Evolutionary conservation across 2,113 vertebrate species (phyloP).

Genomic region (Camelus dromedarius): DNA sequence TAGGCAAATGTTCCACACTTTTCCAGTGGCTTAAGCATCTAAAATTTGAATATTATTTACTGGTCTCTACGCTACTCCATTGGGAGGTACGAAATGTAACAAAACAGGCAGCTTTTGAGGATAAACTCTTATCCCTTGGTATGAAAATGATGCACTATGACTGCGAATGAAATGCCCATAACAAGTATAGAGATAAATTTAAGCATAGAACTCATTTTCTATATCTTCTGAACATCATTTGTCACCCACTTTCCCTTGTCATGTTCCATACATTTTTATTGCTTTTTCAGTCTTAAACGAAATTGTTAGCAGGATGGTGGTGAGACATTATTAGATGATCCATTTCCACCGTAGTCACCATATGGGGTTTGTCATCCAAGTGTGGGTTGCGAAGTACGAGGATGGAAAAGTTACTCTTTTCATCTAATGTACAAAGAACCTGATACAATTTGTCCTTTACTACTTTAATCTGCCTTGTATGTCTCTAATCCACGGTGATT

Average conservation of each 20-base stretch:
- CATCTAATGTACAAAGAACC: background rate
- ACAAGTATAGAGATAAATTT: background rate
- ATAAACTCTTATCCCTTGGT: background rate
- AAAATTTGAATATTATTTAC: background rate
- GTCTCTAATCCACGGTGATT: background rate
- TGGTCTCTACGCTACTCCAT: background rate
- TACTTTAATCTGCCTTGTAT: conserved; percentile 25
- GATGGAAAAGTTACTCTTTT: conserved; percentile 40
- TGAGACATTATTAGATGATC: background rate
- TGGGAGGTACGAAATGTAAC: background rate
- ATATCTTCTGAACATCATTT: background rate
- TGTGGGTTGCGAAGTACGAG: background rate
- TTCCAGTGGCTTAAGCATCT: background rate
- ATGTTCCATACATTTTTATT: background rate
- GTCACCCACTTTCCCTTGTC: background rate
- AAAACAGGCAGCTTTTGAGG: background rate
- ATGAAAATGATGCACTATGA: background rate
- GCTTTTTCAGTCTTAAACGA: background rate
- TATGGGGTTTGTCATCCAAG: conserved; percentile 33
- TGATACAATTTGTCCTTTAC: background rate
- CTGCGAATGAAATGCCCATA: background rate
- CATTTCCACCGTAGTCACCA: background rate
- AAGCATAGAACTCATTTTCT: background rate
- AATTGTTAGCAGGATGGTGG: conserved; percentile 1
- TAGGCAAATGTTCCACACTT: background rate